Base-by-base conservation (phyloP, 1,140 invertebrate species). In the Pemphigus obesinymphae region DNA sequence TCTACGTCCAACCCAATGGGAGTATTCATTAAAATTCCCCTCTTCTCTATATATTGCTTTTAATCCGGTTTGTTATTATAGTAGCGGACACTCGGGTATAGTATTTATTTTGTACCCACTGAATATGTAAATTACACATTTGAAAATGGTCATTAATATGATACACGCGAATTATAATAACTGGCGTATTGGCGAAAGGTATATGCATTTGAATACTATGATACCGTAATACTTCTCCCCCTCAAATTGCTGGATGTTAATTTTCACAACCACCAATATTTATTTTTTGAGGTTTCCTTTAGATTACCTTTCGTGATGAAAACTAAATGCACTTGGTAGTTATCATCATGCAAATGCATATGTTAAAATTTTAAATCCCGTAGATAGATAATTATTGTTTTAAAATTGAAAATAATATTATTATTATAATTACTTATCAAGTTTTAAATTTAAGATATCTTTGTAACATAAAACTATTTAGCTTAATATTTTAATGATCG, bases 41-140 rank as follows among this genome's bases (percentile, higher is more conserved):
- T 29, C 43, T 10, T 3, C 15, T 26, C 43, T 11, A 3, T 29
- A n/a, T n/a, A 20, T 13, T n/a, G 29, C 45, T 55, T 76, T 76
- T 76, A 76, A 76, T 76, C 73, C 48, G 20, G 50, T 72, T 72
- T 72, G 40, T 72, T 45, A 72, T 72, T 72, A 45, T 72, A 31
- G 29, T 55, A 23, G 20, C 48, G 50, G 45, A 34, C 23, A 15
- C 20, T 23, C 29, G 45, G 37, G 29, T 34, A 29, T 4, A 23
- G 73, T 37, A 76, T 76, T 76, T 76, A 76, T 76, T 76, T 76
- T 55, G 20, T 20, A 37, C 45, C 17, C 45, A 13, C 73, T 34
- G 20, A 76, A 55, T 76, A 76, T 76, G 73, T 48, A 76, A 76
- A 76, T 76, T 20, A 76, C 55, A 76, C 73, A 55, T 53, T 26